Conservation (phyloP, 2,888 invertebrate genomes). For the Pollenia labialis region DNA sequence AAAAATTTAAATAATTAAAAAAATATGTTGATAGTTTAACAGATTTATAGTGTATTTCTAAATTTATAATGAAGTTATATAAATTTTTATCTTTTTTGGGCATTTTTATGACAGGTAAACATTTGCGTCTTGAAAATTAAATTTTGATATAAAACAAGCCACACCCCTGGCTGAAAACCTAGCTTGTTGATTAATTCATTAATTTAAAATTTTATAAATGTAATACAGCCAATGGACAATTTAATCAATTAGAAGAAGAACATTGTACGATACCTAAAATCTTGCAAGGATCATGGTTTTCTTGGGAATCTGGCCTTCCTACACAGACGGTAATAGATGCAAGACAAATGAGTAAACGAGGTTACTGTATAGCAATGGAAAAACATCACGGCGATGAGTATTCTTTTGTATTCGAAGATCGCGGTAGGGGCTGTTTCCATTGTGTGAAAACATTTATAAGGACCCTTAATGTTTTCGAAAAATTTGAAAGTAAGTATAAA, state of each 20-base stretch:
- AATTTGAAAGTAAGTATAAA: slow-evolving; percentile 88
- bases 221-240: slow-evolving; percentile 65
- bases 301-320: slow-evolving; percentile 92
- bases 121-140: not conserved
- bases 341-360: slow-evolving; percentile 90
- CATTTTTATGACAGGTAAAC: slow-evolving; percentile 60
- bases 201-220: slow-evolving; percentile 19
- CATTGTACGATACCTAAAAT: slow-evolving; percentile 91
- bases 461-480: slow-evolving; percentile 95
- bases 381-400: slow-evolving; percentile 91
- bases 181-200: slow-evolving; percentile 62
- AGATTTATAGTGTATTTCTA: not conserved
- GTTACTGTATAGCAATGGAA: slow-evolving; percentile 89
- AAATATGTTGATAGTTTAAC: slow-evolving; percentile 2
- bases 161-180: slow-evolving; percentile 59
- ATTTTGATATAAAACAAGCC: slow-evolving; percentile 31
- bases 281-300: slow-evolving; percentile 95
- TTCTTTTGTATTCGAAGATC: slow-evolving; percentile 91
- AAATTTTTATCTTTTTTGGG: slow-evolving; percentile 60
- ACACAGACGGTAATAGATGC: slow-evolving; percentile 93
- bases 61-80: slow-evolving; percentile 51
- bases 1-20: not conserved
- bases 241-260: slow-evolving; percentile 76
- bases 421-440: slow-evolving; percentile 88
- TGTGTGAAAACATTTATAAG: slow-evolving; percentile 93